Evolutionary conservation across 2,797 vertebrate species (phyloP), one percentile per base, ranked within the genome.

Genomic region (Halcyon smyrnensis): DNA sequence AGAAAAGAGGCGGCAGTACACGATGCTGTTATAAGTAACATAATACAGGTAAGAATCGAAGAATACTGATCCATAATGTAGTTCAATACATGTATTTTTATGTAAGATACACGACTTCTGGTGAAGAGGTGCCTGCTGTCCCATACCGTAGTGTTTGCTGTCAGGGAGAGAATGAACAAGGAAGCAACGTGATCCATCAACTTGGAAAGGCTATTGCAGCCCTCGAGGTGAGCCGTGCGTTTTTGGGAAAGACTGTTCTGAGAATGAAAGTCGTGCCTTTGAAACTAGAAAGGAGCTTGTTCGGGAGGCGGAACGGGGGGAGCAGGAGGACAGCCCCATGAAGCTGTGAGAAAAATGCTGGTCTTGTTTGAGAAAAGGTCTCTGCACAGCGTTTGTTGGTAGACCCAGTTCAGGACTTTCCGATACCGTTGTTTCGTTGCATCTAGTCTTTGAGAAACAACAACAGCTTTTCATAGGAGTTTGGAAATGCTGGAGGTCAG

Each of bases 401-500:
- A 76, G 39, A 21, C n/a, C 8, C 0, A 2, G 76, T 56, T 59
- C 45, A 46, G 53, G 84, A 39, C 3, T 56, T 73, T 56, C 3
- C 32, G 9, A 15, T 30, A 25, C 12, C 19, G 21, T 5, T 83
- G 34, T 83, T 92, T 94, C 67, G 15, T 23, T 64, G 17, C 48
- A 37, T 57, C 34, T 92, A 78, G 53, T 71, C 39, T 84, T 78
- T 76, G 48, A 67, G 78, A 82, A 90, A 63, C 1, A 75, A 2
- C 12, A 74, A 48, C 8, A 17, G 68, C 68, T 50, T 85, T 95
- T 85, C 16, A 20, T 84, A 41, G 73, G 77, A 53, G 20, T 87
- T 75, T 88, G 50, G 39, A 87, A 96, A 85, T 18, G 30, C 11
- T 60, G 60, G 41, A 78, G 34, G 23, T 84, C 67, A 80, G 32